Percentiles rank a stretch among this genome's conserved stretches.
phyloP scores from a whole-genome alignment of 1,140 invertebrate genomes.

The Drosophila kikkawai region DNA sequence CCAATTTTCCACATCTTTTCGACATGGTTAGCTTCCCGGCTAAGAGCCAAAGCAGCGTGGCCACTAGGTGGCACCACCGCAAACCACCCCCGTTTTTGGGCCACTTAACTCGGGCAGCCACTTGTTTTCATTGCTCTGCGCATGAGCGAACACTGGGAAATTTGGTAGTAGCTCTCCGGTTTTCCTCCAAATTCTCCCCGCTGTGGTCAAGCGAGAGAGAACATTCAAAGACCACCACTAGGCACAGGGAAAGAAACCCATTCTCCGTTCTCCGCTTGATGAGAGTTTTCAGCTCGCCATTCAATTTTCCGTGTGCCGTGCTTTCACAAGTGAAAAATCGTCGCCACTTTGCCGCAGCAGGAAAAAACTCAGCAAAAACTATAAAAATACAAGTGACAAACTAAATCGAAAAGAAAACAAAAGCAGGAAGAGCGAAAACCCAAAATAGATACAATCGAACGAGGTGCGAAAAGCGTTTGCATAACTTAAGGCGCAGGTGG shows the following conservation, averaged over 20 bases:
- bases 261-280: constrained; percentile 18
- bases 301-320: constrained; percentile 70
- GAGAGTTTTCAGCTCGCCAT: constrained; percentile 65
- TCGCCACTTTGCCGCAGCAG: constrained; percentile 27
- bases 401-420: constrained; percentile 12
- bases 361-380: constrained; percentile 35
- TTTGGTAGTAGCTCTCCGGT: constrained; percentile 4
- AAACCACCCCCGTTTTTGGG: constrained; percentile 41
- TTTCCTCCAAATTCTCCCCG: constrained; percentile 3
- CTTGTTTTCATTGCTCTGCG: constrained; percentile 67
- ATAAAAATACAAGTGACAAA: constrained; percentile 1
- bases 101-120: constrained; percentile 20
- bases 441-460: constrained; percentile 1
- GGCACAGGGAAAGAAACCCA: constrained; percentile 56
- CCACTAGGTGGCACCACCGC: constrained; percentile 47
- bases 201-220: constrained; percentile 39
- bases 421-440: constrained; percentile 9
- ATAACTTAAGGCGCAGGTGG: constrained; percentile 54
- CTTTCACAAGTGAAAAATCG: constrained; percentile 66
- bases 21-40: constrained; percentile 1
- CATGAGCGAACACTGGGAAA: constrained; percentile 45
- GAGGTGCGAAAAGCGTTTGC: constrained; percentile 32
- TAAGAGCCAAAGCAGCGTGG: background rate
- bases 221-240: constrained; percentile 33
- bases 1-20: background rate